Percentiles rank a stretch among this genome's conserved stretches.
Conservation (phyloP, 1,140 invertebrate species). For the Cyclargus thomasi region DNA sequence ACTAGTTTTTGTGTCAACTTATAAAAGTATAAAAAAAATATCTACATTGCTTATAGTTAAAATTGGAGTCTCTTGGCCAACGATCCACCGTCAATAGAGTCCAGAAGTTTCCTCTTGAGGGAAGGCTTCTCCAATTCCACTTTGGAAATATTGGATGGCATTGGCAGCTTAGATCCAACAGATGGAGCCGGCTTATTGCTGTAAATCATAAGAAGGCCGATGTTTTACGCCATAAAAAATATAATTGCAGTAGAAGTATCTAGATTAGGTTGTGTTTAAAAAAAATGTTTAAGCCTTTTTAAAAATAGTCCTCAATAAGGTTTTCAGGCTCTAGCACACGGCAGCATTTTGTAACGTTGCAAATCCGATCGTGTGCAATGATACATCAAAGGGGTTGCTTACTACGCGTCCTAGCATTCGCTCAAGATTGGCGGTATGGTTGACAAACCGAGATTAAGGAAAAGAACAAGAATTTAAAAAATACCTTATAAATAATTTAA, state of each 20-base stretch:
- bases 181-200: constrained; percentile 94
- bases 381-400: too few relatives aligned
- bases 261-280: too few relatives aligned
- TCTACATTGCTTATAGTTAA: constrained; percentile 48
- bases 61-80: constrained; percentile 81
- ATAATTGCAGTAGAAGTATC: neutral
- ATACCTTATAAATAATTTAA: too few relatives aligned
- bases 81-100: constrained; percentile 81
- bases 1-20: neutral
- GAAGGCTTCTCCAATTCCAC: constrained; percentile 80
- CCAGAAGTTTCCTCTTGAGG: constrained; percentile 84
- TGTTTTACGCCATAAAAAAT: neutral
- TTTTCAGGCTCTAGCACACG: too few relatives aligned
- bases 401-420: too few relatives aligned
- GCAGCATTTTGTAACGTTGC: too few relatives aligned
- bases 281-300: too few relatives aligned
- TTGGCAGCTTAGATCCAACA: constrained; percentile 85
- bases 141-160: constrained; percentile 80
- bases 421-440: too few relatives aligned
- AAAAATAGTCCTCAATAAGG: too few relatives aligned
- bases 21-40: neutral
- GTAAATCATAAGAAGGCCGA: constrained; percentile 40
- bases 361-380: too few relatives aligned
- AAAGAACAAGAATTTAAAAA: too few relatives aligned
- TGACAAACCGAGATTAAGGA: too few relatives aligned